These are phyloP conservation scores for Cheilosia scutellata DNA, from an alignment of 2,888 invertebrate genomes.

Conservation along the genomic window DNA sequence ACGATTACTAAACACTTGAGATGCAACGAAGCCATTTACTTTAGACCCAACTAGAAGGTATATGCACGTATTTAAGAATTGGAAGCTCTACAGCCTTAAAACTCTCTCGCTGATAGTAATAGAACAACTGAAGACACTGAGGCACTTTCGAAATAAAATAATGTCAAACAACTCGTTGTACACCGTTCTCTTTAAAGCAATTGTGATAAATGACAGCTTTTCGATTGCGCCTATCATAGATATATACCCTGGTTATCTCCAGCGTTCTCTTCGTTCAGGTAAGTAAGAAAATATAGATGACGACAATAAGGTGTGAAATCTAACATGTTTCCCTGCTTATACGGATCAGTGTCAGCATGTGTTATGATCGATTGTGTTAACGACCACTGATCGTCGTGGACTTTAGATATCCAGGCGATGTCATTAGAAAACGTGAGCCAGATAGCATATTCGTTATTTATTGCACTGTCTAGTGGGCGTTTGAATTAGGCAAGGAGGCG, in stretches of 20 bases:
- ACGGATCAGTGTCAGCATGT: background rate
- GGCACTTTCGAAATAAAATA: background rate
- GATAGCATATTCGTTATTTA: background rate
- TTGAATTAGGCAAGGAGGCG: background rate
- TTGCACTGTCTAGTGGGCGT: background rate
- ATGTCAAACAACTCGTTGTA: background rate
- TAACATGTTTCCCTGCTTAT: slow-evolving; percentile 7
- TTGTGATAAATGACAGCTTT: slow-evolving; percentile 55
- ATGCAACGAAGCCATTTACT: slow-evolving; percentile 62
- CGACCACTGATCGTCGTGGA: slow-evolving; percentile 9
- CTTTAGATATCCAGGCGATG: slow-evolving; percentile 15
- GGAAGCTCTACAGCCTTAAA: background rate
- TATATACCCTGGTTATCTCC: slow-evolving; percentile 41
- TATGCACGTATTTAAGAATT: background rate
- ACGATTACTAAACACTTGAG: slow-evolving; percentile 58
- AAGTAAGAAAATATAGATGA: slow-evolving; percentile 15
- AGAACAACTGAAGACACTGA: slow-evolving; percentile 13
- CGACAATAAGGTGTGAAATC: slow-evolving; percentile 54
- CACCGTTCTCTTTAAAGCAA: slow-evolving; percentile 26
- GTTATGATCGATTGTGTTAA: slow-evolving; percentile 33
- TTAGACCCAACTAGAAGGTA: background rate
- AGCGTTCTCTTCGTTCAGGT: background rate
- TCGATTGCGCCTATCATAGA: slow-evolving; percentile 54
- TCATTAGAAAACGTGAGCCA: background rate
- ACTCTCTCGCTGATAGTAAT: slow-evolving; percentile 19